These are phyloP conservation scores for Istiophorus platypterus DNA, from an alignment of 2,113 vertebrate genomes.

Conservation along the genomic window DNA sequence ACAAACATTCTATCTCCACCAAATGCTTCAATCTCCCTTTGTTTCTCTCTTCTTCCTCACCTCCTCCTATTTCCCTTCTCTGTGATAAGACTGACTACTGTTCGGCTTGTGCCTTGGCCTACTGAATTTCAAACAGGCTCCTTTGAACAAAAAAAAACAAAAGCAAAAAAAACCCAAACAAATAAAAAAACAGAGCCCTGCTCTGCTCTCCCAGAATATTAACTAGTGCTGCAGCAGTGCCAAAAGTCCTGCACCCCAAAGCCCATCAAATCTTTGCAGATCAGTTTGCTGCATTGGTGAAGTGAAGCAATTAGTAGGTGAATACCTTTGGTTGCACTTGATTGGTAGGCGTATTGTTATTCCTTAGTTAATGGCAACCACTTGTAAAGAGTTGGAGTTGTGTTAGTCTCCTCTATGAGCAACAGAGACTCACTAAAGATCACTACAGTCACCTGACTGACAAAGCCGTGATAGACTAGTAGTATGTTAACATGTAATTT, in stretches of 20 bases:
- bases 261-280: constrained; percentile 31
- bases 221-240: constrained; percentile 66
- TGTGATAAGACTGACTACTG: constrained; percentile 77
- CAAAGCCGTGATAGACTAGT: neutral
- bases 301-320: neutral
- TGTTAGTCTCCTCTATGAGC: neutral
- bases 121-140: constrained; percentile 79
- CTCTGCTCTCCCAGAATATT: constrained; percentile 74
- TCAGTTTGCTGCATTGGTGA: constrained; percentile 30
- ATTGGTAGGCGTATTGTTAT: neutral
- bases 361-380: neutral
- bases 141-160: too few species aligned
- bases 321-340: too few species aligned
- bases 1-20: constrained; percentile 32
- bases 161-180: constrained; percentile 65
- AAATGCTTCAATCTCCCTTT: constrained; percentile 60
- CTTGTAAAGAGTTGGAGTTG: too few species aligned
- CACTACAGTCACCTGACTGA: neutral
- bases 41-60: constrained; percentile 34
- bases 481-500: neutral
- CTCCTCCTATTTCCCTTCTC: constrained; percentile 47
- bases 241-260: constrained; percentile 32
- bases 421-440: neutral
- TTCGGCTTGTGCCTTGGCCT: constrained; percentile 68
- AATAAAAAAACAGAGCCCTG: too few species aligned